Evolutionary conservation across 2,888 invertebrate species (phyloP).

Genomic region (Cybosia mesomella): DNA sequence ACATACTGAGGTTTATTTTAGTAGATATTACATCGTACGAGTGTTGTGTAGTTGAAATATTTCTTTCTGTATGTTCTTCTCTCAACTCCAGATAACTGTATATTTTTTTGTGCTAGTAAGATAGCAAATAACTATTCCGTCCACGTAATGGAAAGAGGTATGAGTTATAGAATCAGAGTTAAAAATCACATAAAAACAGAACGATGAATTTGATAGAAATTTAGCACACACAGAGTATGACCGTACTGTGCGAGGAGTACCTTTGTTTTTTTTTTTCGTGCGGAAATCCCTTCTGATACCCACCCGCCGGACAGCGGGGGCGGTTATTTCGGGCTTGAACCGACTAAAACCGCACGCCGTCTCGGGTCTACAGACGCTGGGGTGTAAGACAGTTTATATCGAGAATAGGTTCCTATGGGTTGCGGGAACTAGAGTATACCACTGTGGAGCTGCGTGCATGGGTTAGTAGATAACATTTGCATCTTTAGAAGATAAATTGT

Average conservation of each 20-base stretch:
- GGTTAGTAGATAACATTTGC: not conserved
- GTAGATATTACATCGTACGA: not conserved
- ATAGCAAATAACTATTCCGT: not conserved
- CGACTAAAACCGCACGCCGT: no score
- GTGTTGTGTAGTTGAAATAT: conserved; percentile 3
- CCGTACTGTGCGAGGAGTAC: not conserved
- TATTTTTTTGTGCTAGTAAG: not conserved
- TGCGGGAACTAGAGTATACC: not conserved
- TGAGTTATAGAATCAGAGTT: no score
- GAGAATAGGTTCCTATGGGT: not conserved
- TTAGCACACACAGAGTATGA: not conserved
- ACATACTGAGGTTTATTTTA: conserved; percentile 8
- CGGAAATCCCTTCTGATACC: no score
- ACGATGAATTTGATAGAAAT: not conserved
- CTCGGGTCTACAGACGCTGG: no score
- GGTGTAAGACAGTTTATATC: no score
- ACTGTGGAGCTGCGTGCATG: not conserved
- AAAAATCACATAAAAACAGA: not conserved
- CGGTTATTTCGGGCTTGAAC: no score
- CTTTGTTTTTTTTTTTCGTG: no score
- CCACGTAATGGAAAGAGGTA: not conserved
- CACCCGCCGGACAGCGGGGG: no score
- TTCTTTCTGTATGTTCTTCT: not conserved
- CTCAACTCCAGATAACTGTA: not conserved
- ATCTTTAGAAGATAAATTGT: not conserved